Evolutionary conservation across 2,113 vertebrate genomes (phyloP), one percentile per base, ranked within the genome.

Genomic region (Myxocyprinus asiaticus): DNA sequence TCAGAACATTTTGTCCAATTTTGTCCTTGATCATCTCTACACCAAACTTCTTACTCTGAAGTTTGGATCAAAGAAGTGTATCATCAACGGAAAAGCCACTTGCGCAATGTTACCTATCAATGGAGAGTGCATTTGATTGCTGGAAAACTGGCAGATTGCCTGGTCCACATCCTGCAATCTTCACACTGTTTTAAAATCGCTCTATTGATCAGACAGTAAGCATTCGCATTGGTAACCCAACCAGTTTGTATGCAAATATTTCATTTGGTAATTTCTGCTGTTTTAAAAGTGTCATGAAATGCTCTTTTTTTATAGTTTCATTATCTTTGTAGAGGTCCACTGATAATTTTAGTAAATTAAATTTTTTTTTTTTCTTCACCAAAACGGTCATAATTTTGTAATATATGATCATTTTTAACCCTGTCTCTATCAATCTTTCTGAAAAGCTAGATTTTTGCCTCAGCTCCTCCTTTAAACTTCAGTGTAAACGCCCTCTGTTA

Each of bases 171-270:
- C 53, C 47, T 63, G 50, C 61, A 42, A 12, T 79, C 15, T 79
- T 73, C 58, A 22, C 10, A 7, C 64, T 58, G 77, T 74, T 59
- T 63, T 62, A 47, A 47, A 72, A 72, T 59, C 64, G 17, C 63
- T 77, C 12, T 45, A 65, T 77, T 67, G 80, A 82, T 69, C 56
- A 17, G 58, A 68, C 59, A 58, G 5, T 22, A 58, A 22, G 12
- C 5, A 7, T 53, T 59, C 10, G 5, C 55, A 17, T 33, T 61
- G 12, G 45, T 63, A 4, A 51, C 11, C 15, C 8, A 50, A 74
- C 10, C 6, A 9, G 43, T 61, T 48, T 73, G n/a, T 47, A 22
- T 73, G 56, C 59, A 58, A 33, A 33, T 12, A 48, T 55, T 45
- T 59, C 5, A 51, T 9, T 33, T 69, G 53, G 17, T 4, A 51